Conservation (phyloP, 2,113 vertebrate genomes). For the Scopus umbretta region DNA sequence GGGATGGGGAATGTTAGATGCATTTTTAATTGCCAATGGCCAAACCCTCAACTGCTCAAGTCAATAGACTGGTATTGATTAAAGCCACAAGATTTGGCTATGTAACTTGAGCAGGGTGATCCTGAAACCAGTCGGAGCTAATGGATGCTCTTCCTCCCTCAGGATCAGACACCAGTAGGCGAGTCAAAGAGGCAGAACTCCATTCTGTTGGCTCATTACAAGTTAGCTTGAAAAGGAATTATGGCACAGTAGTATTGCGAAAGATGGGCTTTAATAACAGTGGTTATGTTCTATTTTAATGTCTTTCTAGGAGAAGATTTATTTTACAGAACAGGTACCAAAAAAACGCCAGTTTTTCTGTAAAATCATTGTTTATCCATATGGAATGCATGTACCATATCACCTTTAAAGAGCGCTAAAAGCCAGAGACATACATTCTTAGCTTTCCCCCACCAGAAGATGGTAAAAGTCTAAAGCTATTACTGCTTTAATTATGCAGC, state of each 20-base stretch:
- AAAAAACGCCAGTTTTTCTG: neutral
- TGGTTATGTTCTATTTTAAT: neutral
- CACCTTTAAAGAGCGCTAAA: constrained; percentile 65
- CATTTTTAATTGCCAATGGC: neutral
- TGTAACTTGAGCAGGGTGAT: neutral
- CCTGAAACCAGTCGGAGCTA: neutral
- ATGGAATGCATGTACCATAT: constrained; percentile 64
- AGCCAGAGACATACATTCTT: constrained; percentile 57
- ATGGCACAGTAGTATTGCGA: neutral
- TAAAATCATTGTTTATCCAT: neutral
- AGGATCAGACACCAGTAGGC: neutral
- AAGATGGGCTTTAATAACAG: neutral
- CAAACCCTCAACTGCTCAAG: neutral
- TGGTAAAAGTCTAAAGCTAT: constrained; percentile 40
- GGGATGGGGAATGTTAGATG: neutral
- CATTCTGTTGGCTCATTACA: neutral
- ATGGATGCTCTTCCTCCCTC: neutral
- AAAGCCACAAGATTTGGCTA: neutral
- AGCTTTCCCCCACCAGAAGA: constrained; percentile 48
- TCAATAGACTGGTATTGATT: neutral
- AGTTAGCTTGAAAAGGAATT: constrained; percentile 4
- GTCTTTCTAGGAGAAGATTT: neutral
- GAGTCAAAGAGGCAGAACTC: neutral
- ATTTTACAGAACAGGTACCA: neutral
- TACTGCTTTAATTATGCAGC: constrained; percentile 3